A percentile compares a stretch with the other conserved stretches of the same genome.
These are phyloP conservation scores for Bryconaethiops microstoma DNA, from an alignment of 2,797 vertebrate species.

Conservation along the genomic window DNA sequence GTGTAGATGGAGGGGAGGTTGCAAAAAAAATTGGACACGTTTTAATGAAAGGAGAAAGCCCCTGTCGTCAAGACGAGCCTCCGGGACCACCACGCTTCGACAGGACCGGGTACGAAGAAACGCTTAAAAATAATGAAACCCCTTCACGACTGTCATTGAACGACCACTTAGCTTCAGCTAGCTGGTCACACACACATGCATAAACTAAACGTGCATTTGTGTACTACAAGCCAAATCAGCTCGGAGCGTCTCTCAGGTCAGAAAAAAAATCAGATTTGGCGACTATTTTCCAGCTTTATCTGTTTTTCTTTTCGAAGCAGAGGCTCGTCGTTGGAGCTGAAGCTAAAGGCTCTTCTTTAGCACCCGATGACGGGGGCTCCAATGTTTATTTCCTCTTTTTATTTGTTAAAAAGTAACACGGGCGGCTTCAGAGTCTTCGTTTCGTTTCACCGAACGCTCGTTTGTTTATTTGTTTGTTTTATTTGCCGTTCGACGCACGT, in stretches of 20 bases:
- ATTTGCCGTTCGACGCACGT: too few relatives aligned
- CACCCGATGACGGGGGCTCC: too few relatives aligned
- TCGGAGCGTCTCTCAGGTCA: too few relatives aligned
- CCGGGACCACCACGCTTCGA: slow-evolving; percentile 60
- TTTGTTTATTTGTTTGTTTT: too few relatives aligned
- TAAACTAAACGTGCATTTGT: neutral
- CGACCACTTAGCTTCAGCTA: neutral
- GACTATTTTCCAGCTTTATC: neutral
- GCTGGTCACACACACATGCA: neutral
- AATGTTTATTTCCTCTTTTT: too few relatives aligned
- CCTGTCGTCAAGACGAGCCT: slow-evolving; percentile 50
- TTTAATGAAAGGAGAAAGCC: neutral
- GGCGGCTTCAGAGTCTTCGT: too few relatives aligned
- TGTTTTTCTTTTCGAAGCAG: neutral
- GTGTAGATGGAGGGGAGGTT: slow-evolving; percentile 15
- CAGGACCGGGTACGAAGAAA: slow-evolving; percentile 32
- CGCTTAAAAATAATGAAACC: neutral
- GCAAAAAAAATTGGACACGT: slow-evolving; percentile 1
- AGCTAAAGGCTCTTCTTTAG: neutral
- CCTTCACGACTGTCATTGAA: neutral
- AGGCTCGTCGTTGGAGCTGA: neutral
- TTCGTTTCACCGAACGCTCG: too few relatives aligned
- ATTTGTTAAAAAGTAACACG: too few relatives aligned
- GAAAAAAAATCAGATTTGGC: too few relatives aligned
- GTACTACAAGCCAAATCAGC: too few relatives aligned